These are phyloP conservation scores for Prinia subflava DNA, from an alignment of 2,113 vertebrate species.

Conservation along the genomic window DNA sequence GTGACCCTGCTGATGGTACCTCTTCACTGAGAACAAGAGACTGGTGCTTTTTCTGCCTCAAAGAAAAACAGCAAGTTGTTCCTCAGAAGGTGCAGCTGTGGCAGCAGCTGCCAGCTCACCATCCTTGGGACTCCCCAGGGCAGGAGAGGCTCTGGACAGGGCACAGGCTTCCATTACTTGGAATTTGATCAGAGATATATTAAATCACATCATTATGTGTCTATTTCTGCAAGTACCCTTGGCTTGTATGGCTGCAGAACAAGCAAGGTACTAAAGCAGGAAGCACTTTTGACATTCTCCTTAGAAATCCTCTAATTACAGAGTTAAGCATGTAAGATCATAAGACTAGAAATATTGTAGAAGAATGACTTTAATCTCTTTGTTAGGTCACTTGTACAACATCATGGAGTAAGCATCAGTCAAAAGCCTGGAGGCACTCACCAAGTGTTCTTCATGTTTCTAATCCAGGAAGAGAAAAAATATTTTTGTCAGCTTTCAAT, in stretches of 20 bases:
- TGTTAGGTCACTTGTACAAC: not conserved
- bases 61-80: too few relatives aligned
- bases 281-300: not conserved
- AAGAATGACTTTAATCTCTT: not conserved
- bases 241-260: not conserved
- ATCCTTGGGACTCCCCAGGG: fast-evolving
- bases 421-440: not conserved
- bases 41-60: not conserved
- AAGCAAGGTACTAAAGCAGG: not conserved
- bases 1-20: not conserved
- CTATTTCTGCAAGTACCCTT: not conserved
- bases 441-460: not conserved
- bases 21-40: not conserved
- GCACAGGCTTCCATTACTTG: not conserved
- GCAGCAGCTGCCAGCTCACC: fast-evolving
- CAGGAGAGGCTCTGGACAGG: not conserved
- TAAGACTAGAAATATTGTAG: not conserved
- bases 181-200: not conserved
- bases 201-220: not conserved
- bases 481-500: not conserved
- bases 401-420: not conserved
- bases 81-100: not conserved
- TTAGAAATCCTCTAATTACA: not conserved
- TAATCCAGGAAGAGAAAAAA: not conserved
- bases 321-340: not conserved